Evolutionary conservation across 2,888 invertebrate species (phyloP), one percentile per base, ranked within the genome.

Genomic region (Eurytoma californica): DNA sequence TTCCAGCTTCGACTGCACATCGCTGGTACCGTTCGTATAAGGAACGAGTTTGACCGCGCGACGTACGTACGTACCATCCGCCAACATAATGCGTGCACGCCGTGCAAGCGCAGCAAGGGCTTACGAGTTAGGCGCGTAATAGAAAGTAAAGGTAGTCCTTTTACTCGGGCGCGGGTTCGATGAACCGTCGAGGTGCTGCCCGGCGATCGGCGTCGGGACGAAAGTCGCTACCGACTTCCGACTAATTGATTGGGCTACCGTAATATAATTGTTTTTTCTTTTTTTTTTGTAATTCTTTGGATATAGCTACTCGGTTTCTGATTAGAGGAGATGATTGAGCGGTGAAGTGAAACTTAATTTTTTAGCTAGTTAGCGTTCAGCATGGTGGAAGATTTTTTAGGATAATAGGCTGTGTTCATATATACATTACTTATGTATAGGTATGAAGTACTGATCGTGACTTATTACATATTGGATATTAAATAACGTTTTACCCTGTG

Each of bases 111-210:
- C 14, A 14, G 14, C 14, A 53, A 53, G 53, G 53, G 53, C 53
- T 53, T n/a, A 53, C 7, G n/a, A n/a, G 1, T 16, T n/a, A 53
- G 53, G 28, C 60, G 60, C 39, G 14, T n/a, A 16, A 47, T 68
- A 68, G 68, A 68, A 68, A 68, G 68, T 68, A 68, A 55, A 68
- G 68, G 68, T 68, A 53, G 53, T n/a, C 55, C 55, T 68, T 53
- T 61, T 61, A 53, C 53, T 53, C 53, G 53, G n/a, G 53, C 30
- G 14, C 14, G 68, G 16, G 68, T 68, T 68, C 68, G 68, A 68
- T 55, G 68, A 68, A 68, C 68, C 39, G 68, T 39, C 39, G 20
- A 12, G 13, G 12, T 12, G 3, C 18, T 20, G 20, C n/a, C 24
- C 20, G 18, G 7, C 20, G 20, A 20, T 3, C 18, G 13, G 20